Evolutionary conservation across 2,113 vertebrate genomes (phyloP).

Genomic region (Laticauda laticaudata): DNA sequence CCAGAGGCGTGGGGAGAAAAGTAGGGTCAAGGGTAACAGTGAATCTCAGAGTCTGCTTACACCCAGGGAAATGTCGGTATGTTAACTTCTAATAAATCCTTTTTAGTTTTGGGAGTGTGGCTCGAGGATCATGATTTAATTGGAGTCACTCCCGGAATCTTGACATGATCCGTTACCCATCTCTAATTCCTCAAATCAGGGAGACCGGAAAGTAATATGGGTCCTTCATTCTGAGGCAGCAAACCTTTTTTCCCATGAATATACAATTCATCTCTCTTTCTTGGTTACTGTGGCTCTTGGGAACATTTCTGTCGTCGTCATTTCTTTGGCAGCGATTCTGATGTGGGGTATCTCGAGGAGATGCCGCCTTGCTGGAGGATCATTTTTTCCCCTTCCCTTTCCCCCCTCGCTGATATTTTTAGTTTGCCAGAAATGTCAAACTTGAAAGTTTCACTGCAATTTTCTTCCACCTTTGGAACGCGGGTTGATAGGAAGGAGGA

Average conservation of each 20-base stretch:
- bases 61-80: no score
- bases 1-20: no score
- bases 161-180: no score
- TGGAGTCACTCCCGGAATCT: no score
- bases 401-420: constrained; percentile 43
- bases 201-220: neutral
- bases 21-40: no score
- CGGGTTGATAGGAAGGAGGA: constrained; percentile 53
- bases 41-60: no score
- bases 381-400: neutral
- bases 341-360: neutral
- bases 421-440: constrained; percentile 50
- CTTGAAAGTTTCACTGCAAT: constrained; percentile 32
- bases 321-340: neutral
- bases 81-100: no score
- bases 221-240: neutral
- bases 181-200: neutral
- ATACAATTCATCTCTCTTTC: neutral
- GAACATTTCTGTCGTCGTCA: neutral
- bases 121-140: no score
- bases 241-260: neutral
- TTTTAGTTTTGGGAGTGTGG: no score
- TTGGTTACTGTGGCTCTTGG: neutral
- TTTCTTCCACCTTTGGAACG: neutral
- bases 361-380: neutral